Base-by-base conservation (phyloP, 1,140 invertebrate genomes). In the Drosophila funebris region DNA sequence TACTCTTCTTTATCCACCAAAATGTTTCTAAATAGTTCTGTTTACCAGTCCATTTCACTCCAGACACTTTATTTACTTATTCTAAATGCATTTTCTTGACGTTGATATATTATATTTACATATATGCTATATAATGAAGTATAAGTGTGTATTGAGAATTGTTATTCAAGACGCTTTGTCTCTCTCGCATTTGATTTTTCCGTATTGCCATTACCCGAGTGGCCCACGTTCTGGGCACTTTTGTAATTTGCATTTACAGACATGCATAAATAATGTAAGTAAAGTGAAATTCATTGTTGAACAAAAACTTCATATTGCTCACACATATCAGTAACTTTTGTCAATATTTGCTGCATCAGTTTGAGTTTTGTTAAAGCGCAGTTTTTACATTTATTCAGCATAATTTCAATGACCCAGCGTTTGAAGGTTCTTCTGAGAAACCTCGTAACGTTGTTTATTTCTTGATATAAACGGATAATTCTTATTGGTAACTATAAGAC, bases 121-220 rank as follows among this genome's bases (percentile, higher is more conserved):
- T 20, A 24, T n/a, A 33, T 11, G 29, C 5, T 64, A 18, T 14
- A 39, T 14, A 62, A 33, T 44, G 24, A 6, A 24, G 14, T 13
- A 50, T 29, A 16, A 11, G n/a, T 24, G 8, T 31, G 31, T 53
- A 29, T 37, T 18, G 7, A 18, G 11, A 18, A 73, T 84, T 84
- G 69, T 81, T 87, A 84, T 84, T 85, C 81, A 76, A 84, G 69
- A 74, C 82, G 41, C 16, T 64, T 64, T 68, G 73, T 63, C 52
- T 61, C n/a, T 54, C 29, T 36, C 54, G 53, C 37, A 36, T 39
- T 67, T 36, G 39, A 52, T 29, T 73, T 56, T 73, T 70, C 67
- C 74, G 68, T 67, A 43, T 69, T 74, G 53, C 75, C 66, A 63
- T 64, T 41, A 36, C 69, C 41, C 64, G 70, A 73, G 53, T 68